A percentile compares a stretch with the other conserved stretches of the same genome.
Conservation (phyloP, 2,888 invertebrate species). For the Rhopalosiphum nymphaeae region DNA sequence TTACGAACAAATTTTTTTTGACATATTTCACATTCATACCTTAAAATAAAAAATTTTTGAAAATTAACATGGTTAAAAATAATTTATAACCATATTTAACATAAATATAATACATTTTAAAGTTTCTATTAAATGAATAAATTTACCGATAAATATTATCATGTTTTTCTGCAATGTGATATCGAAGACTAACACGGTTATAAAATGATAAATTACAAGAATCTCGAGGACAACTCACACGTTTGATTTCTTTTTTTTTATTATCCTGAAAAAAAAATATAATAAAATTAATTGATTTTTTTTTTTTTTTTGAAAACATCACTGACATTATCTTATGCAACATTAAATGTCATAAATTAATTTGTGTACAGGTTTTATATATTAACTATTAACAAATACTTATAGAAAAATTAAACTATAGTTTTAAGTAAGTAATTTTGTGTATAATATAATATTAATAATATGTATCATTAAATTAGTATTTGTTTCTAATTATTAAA, state of each 20-base stretch:
- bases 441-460: not conserved
- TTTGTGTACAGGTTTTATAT: not conserved
- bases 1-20: slow-evolving; percentile 71
- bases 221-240: slow-evolving; percentile 56
- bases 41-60: slow-evolving; percentile 51
- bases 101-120: not conserved
- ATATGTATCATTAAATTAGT: not conserved
- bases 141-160: slow-evolving; percentile 59
- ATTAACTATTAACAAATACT: not conserved
- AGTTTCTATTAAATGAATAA: not conserved
- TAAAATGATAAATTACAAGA: slow-evolving; percentile 57
- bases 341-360: not conserved
- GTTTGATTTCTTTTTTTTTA: slow-evolving; percentile 46
- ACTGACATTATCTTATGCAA: not conserved
- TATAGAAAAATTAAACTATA: not conserved
- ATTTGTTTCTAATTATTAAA: not conserved
- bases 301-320: not conserved
- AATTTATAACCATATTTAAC: not conserved
- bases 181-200: slow-evolving; percentile 54
- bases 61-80: not conserved
- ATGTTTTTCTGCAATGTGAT: slow-evolving; percentile 62
- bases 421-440: too few relatives aligned
- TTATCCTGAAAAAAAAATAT: not conserved
- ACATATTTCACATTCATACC: slow-evolving; percentile 70
- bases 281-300: not conserved